These are phyloP conservation scores for Piprites chloris DNA, from an alignment of 2,113 vertebrate genomes.

Conservation along the genomic window DNA sequence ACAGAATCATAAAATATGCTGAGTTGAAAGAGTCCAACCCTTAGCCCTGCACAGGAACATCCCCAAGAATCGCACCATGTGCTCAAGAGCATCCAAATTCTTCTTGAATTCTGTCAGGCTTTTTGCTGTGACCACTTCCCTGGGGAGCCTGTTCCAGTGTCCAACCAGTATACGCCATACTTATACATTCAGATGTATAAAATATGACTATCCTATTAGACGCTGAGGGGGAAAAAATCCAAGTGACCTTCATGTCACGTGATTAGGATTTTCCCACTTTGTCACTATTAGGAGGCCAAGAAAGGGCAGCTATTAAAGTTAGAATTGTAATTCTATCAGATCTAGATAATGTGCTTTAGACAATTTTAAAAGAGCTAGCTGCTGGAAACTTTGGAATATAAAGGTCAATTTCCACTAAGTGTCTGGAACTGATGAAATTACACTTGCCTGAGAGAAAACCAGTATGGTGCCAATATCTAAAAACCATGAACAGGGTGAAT, in stretches of 20 bases:
- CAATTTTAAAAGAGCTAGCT: not conserved
- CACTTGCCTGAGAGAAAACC: not conserved
- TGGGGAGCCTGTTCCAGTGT: not conserved
- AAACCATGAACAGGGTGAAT: not conserved
- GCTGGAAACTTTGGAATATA: slow-evolving; percentile 6
- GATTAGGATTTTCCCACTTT: not conserved
- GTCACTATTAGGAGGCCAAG: not conserved
- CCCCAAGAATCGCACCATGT: not conserved
- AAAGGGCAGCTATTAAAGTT: not conserved
- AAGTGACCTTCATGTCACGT: fast-evolving
- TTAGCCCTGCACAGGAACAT: not conserved
- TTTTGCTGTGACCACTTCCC: not conserved
- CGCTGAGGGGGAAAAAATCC: not conserved
- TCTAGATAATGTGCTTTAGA: not conserved
- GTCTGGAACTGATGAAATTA: not conserved
- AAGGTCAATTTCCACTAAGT: slow-evolving; percentile 30
- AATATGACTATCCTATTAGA: not conserved
- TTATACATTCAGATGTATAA: not conserved
- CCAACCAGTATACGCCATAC: not conserved
- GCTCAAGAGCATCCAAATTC: not conserved
- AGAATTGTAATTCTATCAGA: not conserved
- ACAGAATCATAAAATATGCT: not conserved
- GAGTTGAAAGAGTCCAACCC: not conserved
- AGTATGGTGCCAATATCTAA: not conserved
- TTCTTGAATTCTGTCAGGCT: not conserved